Base-by-base conservation (phyloP, 1,140 invertebrate species). In the Lasioglossum baleicum region DNA sequence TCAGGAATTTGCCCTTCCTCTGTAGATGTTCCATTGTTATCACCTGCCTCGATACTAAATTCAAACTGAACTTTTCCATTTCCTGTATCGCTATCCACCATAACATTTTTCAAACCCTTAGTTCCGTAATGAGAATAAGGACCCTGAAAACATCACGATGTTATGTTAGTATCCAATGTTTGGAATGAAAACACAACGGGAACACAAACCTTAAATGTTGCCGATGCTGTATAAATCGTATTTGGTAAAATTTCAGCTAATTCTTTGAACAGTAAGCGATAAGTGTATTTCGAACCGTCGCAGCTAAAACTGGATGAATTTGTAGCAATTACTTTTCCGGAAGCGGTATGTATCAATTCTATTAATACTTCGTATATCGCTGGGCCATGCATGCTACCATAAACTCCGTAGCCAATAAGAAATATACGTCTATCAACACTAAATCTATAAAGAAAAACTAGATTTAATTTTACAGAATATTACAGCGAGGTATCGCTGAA, bases 1-100 rank as follows among this genome's bases (percentile, higher is more conserved):
- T 97, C 97, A 13, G 97, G 97, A 86, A 98, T 97, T 92, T 98
- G 97, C 76, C 97, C 97, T 92, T 97, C 97, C 89, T 98, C 97
- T 1, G 98, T 96, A 5, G 96, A 97, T 1, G 97, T 98, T 15
- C 97, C 97, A 91, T 98, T 98, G 90, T 98, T 98, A 90, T 97
- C 97, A 31, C 97, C 97, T 26, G 96, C 95, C 17, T 96, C 96
- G 89, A 96, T 97, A 2, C 95, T 96, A 91, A 98, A 98, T 90
- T 97, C 96, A 90, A 98, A 98, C 13, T 95, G 96, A 4, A 98
- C 95, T 89, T 96, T 96, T 10, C 94, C 94, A 51, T 95, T 95
- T 80, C 95, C 95, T 60, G 95, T 94, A 79, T 95, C 95, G 86
- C 96, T 96, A 89, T 97, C 96, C 2, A 97, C 95, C 0, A 95